phyloP scores from a whole-genome alignment of 2,888 invertebrate genomes.

The Caenorhabditis sp. region DNA sequence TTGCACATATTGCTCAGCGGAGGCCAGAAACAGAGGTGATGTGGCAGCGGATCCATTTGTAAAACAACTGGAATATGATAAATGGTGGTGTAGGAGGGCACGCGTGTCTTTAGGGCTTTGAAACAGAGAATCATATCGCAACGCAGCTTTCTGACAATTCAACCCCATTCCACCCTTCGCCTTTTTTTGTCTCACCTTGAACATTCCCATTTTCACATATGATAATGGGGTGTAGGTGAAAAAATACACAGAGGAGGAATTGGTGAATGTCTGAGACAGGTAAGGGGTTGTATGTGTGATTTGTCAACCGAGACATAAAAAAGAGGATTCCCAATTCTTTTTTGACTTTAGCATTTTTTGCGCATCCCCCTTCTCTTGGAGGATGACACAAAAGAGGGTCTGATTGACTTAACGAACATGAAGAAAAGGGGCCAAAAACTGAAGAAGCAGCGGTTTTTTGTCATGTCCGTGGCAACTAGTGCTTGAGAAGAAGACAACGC shows the following conservation, averaged over 20 bases:
- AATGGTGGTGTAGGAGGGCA: slow-evolving; percentile 11
- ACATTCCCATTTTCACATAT: slow-evolving; percentile 40
- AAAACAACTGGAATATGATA: slow-evolving; percentile 45
- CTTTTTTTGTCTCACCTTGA: slow-evolving; percentile 46
- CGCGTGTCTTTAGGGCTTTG: neutral
- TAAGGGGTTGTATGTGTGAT: slow-evolving; percentile 29
- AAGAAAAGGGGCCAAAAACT: slow-evolving; percentile 6
- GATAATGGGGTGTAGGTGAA: slow-evolving; percentile 47
- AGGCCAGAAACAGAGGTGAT: slow-evolving; percentile 22
- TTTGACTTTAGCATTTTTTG: slow-evolving; percentile 21
- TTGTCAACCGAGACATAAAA: slow-evolving; percentile 50
- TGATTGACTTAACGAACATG: slow-evolving; percentile 62
- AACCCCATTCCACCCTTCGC: neutral
- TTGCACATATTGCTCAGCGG: slow-evolving; percentile 25
- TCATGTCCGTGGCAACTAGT: slow-evolving; percentile 52
- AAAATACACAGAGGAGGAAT: slow-evolving; percentile 30
- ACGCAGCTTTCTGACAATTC: slow-evolving; percentile 28
- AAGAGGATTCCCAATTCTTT: slow-evolving; percentile 3
- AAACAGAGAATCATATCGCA: slow-evolving; percentile 39
- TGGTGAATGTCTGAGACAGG: slow-evolving; percentile 15
- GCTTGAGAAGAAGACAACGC: slow-evolving; percentile 39
- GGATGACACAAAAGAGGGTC: slow-evolving; percentile 56
- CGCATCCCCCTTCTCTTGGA: slow-evolving; percentile 2
- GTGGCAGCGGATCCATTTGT: slow-evolving; percentile 42
- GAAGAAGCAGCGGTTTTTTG: slow-evolving; percentile 28